These are phyloP conservation scores for Chloropsis hardwickii DNA, from an alignment of 2,113 vertebrate genomes.

Conservation along the genomic window DNA sequence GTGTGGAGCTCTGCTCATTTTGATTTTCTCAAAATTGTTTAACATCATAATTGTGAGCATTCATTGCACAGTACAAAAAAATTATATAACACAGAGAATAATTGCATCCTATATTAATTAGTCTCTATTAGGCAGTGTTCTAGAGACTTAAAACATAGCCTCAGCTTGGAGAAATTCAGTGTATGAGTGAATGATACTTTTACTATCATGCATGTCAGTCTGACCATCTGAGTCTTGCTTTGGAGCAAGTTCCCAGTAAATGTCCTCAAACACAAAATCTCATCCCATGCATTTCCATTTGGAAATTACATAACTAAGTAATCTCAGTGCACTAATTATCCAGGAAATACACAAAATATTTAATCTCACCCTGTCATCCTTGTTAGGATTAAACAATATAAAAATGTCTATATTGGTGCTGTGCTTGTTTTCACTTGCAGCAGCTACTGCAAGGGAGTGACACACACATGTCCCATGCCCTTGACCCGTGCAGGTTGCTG, in stretches of 20 bases:
- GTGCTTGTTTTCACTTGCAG: background rate
- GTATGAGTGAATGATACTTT: background rate
- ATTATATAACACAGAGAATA: background rate
- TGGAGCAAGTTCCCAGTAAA: background rate
- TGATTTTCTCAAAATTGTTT: background rate
- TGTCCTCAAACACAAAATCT: background rate
- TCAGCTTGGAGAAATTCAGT: background rate
- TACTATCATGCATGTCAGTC: background rate
- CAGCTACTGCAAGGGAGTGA: background rate
- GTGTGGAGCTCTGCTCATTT: background rate
- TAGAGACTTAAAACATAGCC: background rate
- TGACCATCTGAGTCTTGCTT: background rate
- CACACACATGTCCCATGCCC: accelerated
- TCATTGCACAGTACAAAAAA: background rate
- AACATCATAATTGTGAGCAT: background rate
- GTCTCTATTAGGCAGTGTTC: background rate
- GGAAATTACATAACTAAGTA: background rate
- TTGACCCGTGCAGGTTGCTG: background rate
- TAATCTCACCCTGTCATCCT: background rate
- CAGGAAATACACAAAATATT: background rate
- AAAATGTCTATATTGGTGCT: background rate
- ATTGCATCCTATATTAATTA: background rate
- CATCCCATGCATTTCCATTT: background rate
- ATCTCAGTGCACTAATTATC: background rate
- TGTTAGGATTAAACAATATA: background rate